Base-by-base conservation (phyloP, 2,888 invertebrate species). In the Cremastinae sp. region DNA sequence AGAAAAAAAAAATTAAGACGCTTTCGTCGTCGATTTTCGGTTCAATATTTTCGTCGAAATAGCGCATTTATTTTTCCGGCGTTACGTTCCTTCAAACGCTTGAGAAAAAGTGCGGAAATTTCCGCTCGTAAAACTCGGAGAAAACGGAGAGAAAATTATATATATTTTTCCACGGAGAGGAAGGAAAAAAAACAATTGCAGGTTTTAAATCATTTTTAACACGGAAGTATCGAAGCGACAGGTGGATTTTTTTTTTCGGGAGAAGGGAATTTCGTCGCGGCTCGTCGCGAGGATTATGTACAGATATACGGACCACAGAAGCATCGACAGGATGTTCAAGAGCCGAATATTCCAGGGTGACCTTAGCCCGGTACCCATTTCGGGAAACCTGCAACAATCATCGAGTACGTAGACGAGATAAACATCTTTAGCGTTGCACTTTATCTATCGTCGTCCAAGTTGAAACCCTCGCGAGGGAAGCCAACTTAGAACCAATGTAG, bases 281-380 rank as follows among this genome's bases (percentile, higher is more conserved):
- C 2, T 2, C 53, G 35, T 56, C 68, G 71, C 56, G 72, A 65
- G 51, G 74, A 80, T 79, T 69, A 83, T 83, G 85, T 81, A 80
- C 77, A 79, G 80, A 75, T 85, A 83, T 61, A 82, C 81, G 72
- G 82, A 86, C 70, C 80, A 81, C 76, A 81, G 74, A 70, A 83
- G 79, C 79, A 79, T 83, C 79, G 83, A 83, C 83, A 84, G 75
- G 81, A 86, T 87, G 86, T 86, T 87, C 83, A 86, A 86, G 81
- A 87, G 87, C 83, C 83, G 86, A 76, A 86, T 87, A 72, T 87
- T 86, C 71, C 86, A 86, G 84, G 85, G 86, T 73, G 84, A 87
- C 77, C 81, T 85, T 51, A 86, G 86, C 78, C 86, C 87, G 55
- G 83, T 85, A 43, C 82, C 85, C 56, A 85, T 86, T 79, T 79